Base-by-base conservation (phyloP, 2,888 invertebrate genomes). In the Drosophila peninsularis region DNA sequence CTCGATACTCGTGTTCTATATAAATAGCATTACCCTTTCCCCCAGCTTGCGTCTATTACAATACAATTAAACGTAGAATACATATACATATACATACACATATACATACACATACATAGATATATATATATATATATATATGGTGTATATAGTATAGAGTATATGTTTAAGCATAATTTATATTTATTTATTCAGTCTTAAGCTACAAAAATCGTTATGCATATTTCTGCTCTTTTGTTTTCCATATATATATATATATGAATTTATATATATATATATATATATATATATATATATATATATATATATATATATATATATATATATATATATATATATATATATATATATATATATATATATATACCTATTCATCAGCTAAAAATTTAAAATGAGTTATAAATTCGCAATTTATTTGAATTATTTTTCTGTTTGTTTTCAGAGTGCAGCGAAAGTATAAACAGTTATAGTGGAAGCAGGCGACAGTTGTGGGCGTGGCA, bases 181-280 rank as follows among this genome's bases (percentile, higher is more conserved):
- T 54, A 60, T 75, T 79, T 76, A 83, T 88, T 80, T 86, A 87
- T 89, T 89, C 89, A 89, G 89, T 90, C 89, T 89, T 89, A 89
- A 83, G 88, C 89, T 89, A 89, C 79, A 78, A 83, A 84, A 84
- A 86, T 88, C 82, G 78, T 88, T 88, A 80, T 86, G 78, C 80
- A 86, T 86, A 79, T 83, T 83, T 85, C 80, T 80, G 78, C 68
- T 63, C 52, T 49, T 64, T 14, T 62, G 36, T 50, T 61, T 41
- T 65, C 55, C 62, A 39, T 37, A 50, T 21, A 50, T 55, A 45
- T 44, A 42, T 47, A 47, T 44, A 56, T 39, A 56, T 47, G 6
- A 19, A 34, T n/a, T n/a, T n/a, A 37, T 7, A n/a, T 37, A 37
- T n/a, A n/a, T 37, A 37, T n/a, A 37, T 37, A 14, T 63, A 41